Evolutionary conservation across 1,140 invertebrate species (phyloP).

Genomic region (Drepana arcuata): DNA sequence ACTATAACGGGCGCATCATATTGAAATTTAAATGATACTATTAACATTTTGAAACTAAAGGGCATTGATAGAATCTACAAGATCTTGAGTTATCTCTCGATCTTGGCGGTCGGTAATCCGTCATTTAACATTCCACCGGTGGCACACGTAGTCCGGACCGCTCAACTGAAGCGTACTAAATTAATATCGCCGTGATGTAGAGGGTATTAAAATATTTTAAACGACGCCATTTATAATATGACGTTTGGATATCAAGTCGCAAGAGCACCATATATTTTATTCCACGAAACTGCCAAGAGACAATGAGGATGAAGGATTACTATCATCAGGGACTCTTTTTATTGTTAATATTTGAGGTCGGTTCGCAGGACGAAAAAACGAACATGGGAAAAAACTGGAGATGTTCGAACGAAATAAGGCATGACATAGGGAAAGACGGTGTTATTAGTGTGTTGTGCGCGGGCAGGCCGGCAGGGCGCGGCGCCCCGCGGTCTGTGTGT

Average conservation of each 20-base stretch:
- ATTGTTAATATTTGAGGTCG: conserved; percentile 57
- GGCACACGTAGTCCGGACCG: conserved; percentile 52
- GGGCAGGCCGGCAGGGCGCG: conserved; percentile 46
- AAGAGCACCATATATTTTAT: conserved; percentile 65
- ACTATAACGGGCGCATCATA: background rate
- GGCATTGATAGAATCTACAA: conserved; percentile 39
- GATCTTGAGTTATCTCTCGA: conserved; percentile 55
- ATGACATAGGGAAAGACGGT: conserved; percentile 64
- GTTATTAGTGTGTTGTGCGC: conserved; percentile 53
- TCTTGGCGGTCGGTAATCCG: conserved; percentile 61
- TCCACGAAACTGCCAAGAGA: conserved; percentile 69
- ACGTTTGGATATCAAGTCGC: conserved; percentile 64
- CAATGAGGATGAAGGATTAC: conserved; percentile 69
- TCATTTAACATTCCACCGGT: conserved; percentile 67
- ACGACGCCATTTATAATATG: conserved; percentile 69
- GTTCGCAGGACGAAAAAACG: conserved; percentile 41
- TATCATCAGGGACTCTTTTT: conserved; percentile 64
- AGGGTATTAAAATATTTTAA: conserved; percentile 71
- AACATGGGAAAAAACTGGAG: conserved; percentile 53
- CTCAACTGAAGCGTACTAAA: conserved; percentile 65
- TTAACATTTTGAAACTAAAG: conserved; percentile 7
- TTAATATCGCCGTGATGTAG: conserved; percentile 67
- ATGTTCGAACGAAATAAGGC: conserved; percentile 60
- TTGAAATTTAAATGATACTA: background rate
- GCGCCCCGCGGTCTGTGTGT: conserved; percentile 73